Conservation (phyloP, 35 echinoderm and acorn worm genomes). For the Lytechinus pictus region DNA sequence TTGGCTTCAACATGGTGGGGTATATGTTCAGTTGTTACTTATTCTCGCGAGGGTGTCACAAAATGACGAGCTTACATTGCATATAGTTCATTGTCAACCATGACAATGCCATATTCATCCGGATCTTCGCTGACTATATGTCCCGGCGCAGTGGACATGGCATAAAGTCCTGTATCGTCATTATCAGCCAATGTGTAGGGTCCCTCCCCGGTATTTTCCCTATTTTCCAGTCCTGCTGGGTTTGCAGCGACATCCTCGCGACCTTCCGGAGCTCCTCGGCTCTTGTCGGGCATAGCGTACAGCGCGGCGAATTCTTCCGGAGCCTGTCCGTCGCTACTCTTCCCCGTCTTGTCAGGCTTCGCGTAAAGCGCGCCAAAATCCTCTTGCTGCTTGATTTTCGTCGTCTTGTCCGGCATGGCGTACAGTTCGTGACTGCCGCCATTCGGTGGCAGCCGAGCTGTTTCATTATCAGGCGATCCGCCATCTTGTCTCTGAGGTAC, state of each 20-base stretch:
- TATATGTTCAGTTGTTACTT: no score
- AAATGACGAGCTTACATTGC: not conserved
- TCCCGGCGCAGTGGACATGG: not conserved
- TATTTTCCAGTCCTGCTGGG: not conserved
- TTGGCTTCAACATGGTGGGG: no score
- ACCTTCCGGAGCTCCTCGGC: not conserved
- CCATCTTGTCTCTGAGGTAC: not conserved
- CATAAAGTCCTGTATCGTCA: constrained; percentile 15
- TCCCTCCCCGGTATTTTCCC: not conserved
- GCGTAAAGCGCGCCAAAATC: constrained; percentile 31
- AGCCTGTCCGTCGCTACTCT: not conserved
- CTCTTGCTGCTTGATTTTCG: not conserved
- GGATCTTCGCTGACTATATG: not conserved
- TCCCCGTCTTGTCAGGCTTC: not conserved
- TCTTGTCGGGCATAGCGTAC: constrained; percentile 34
- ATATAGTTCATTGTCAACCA: constrained; percentile 44
- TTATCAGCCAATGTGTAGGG: not conserved
- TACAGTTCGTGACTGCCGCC: not conserved
- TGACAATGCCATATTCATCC: not conserved
- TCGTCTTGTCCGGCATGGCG: not conserved
- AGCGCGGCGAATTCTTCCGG: not conserved
- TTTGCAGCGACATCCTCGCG: not conserved
- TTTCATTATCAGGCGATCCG: not conserved
- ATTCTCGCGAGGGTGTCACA: no score
- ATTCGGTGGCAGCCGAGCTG: not conserved